Conservation (phyloP, 2,888 invertebrate genomes). For the Vesta saturnalis region DNA sequence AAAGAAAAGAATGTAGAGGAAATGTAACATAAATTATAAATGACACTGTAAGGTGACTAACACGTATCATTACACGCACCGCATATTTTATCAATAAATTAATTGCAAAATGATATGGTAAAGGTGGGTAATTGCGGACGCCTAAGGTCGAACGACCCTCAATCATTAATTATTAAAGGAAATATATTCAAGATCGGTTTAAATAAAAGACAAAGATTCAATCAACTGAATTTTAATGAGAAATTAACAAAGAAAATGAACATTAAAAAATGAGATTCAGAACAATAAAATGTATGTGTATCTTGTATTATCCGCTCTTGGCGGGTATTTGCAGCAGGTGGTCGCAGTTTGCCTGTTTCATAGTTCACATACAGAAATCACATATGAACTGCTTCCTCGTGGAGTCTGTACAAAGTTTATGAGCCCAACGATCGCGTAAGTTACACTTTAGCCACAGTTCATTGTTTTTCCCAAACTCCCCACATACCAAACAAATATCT, state of each 20-base stretch:
- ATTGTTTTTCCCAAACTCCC: neutral
- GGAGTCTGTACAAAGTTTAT: neutral
- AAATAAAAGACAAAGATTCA: slow-evolving; percentile 3
- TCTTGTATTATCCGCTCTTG: neutral
- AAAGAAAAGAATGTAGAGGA: neutral
- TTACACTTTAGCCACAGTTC: slow-evolving; percentile 2
- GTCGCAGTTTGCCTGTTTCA: neutral
- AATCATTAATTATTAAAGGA: neutral
- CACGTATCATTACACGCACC: no score
- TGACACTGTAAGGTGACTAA: no score
- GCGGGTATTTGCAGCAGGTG: neutral
- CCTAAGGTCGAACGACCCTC: neutral
- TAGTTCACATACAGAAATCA: neutral
- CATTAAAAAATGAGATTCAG: neutral
- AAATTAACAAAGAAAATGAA: slow-evolving; percentile 1
- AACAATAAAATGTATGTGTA: neutral
- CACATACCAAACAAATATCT: neutral
- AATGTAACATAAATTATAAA: no score
- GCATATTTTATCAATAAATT: no score
- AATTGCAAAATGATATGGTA: no score
- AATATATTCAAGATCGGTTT: neutral
- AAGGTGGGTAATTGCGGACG: neutral
- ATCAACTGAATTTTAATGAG: slow-evolving; percentile 1
- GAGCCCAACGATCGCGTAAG: neutral
- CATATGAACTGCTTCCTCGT: slow-evolving; percentile 1